Percentiles rank a stretch among this genome's conserved stretches.
Evolutionary conservation across 2,888 invertebrate genomes (phyloP).

Genomic region (Trichogramma evanescens): DNA sequence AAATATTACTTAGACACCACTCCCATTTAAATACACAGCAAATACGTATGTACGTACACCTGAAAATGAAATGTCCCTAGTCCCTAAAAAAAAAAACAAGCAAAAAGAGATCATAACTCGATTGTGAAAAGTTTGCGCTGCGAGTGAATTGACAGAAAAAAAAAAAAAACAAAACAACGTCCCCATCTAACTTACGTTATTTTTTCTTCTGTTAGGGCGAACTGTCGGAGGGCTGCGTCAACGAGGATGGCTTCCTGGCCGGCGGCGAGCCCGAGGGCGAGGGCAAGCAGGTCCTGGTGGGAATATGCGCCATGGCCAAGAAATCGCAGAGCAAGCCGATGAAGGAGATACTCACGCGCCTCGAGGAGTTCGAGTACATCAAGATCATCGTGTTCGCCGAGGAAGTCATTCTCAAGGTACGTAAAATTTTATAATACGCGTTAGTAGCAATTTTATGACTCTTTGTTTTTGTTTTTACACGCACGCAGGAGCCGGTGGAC

Average conservation of each 20-base stretch:
- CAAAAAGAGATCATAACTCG: no score
- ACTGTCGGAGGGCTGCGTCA: constrained; percentile 63
- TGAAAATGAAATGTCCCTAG: no score
- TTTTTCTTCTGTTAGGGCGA: constrained; percentile 56
- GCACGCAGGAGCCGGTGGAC: constrained; percentile 78
- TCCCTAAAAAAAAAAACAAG: no score
- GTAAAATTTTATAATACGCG: not conserved
- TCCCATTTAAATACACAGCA: no score
- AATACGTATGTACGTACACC: no score
- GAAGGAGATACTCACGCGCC: constrained; percentile 93
- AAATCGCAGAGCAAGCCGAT: constrained; percentile 99
- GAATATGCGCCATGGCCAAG: constrained; percentile 99
- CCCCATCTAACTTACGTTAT: constrained; percentile 9
- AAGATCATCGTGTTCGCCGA: constrained; percentile 93
- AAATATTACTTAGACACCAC: no score
- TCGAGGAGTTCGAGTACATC: constrained; percentile 94
- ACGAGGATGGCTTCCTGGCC: constrained; percentile 51
- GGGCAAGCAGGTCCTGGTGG: constrained; percentile 90
- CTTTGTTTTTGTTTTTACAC: not conserved
- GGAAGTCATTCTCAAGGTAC: constrained; percentile 87
- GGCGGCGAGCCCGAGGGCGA: constrained; percentile 50
- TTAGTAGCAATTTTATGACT: not conserved
- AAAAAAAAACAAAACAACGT: no score
- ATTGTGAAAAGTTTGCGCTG: no score
- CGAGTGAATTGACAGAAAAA: not conserved